phyloP scores from a whole-genome alignment of 1,140 invertebrate species.

The Hylyphantes graminicola region DNA sequence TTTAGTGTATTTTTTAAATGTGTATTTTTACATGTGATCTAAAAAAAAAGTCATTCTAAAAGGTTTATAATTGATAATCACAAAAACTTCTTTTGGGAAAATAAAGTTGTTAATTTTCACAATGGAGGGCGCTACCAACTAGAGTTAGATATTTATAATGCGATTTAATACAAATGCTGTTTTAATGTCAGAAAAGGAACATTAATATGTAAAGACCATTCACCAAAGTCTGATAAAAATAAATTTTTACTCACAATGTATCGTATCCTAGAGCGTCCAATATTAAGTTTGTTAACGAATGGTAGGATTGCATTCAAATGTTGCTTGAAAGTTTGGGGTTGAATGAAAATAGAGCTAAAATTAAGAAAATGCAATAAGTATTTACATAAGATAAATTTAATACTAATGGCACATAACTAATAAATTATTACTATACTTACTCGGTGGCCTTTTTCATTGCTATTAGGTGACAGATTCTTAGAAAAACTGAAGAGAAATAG shows the following conservation, averaged over 20 bases:
- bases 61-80: neutral
- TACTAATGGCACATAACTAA: neutral
- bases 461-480: constrained; percentile 41
- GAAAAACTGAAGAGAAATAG: constrained; percentile 37
- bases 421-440: constrained; percentile 1
- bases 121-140: too few species aligned
- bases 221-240: neutral
- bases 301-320: constrained; percentile 12
- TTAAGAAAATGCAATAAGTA: neutral
- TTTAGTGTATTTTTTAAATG: too few species aligned
- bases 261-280: neutral
- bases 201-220: too few species aligned
- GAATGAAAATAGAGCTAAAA: constrained; percentile 13
- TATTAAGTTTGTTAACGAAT: constrained; percentile 39
- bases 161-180: too few species aligned
- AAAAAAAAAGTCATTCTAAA: neutral
- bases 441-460: constrained; percentile 12
- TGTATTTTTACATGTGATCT: too few species aligned
- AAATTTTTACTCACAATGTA: constrained; percentile 46
- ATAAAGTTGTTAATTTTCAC: too few species aligned
- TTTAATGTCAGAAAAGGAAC: too few species aligned
- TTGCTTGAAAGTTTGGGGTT: constrained; percentile 34
- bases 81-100: too few species aligned
- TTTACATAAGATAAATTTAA: neutral
- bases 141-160: neutral